Base-by-base conservation (phyloP, 2,113 vertebrate genomes). In the Aythya baeri region DNA sequence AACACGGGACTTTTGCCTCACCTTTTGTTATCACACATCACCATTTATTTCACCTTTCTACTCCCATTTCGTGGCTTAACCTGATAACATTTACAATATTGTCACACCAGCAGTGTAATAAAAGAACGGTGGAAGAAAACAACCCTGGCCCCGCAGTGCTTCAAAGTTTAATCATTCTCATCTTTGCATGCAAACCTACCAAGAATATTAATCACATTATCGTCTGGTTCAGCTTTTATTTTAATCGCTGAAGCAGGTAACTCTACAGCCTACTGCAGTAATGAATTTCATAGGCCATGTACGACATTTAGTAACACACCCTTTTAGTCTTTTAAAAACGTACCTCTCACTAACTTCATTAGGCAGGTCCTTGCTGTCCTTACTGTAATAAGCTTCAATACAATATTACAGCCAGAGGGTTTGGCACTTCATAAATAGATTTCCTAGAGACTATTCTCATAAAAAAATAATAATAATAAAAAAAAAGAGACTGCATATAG, bases 11-110 rank as follows among this genome's bases (percentile, higher is more conserved):
- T 70, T 50, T 16, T 38, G 34, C 63, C 50, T 49, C 54, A 34
- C 21, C 17, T 81, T 88, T 58, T 16, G 13, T 25, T 70, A 59
- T 18, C 4, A 52, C 22, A 58, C 11, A 4, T 6, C 49, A 2
- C 0, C 1, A 8, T 0, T 7, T 3, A 8, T 43, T 29, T 20
- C 57, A 23, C 32, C 27, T 23, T 87, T 66, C 89, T 65, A 2
- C 49, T 75, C 61, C 72, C 83, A 73, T 31, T 76, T 79, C 2
- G 2, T 41, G 36, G 32, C 58, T 89, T 41, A 29, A 29, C 38
- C 36, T 27, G 29, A 6, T 18, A 65, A 29, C 26, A 27, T 27
- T 65, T 65, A 18, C 17, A 29, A 18, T 16, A 29, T 18, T 27
- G 27, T 41, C 41, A 65, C 15, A 38, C 22, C 74, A 57, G 65